Base-by-base conservation (phyloP, 2,113 vertebrate species). In the Sylvilagus bachmani region DNA sequence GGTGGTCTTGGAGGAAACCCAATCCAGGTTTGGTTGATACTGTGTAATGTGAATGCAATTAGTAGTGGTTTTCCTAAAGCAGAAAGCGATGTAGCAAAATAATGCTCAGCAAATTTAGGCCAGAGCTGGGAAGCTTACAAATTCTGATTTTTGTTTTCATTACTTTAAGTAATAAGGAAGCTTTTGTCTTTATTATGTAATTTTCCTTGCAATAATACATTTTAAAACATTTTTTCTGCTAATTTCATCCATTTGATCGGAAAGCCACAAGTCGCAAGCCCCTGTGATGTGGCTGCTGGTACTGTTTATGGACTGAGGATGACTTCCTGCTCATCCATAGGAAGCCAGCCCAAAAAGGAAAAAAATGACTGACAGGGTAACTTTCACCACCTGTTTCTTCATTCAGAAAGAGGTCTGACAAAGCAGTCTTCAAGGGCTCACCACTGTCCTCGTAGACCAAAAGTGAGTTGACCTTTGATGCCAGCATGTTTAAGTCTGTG, bases 1-100 rank as follows among this genome's bases (percentile, higher is more conserved):
- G 99, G 99, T 99, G 99, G 99, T 99, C 99, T 99, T 99, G 99
- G 98, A 99, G 97, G 85, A 98, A 96, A 95, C 98, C 98, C 98
- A 99, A 95, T 97, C 79, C 95, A 97, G 97, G 98, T 99, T 98
- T 98, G 98, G 96, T 98, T 98, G 98, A 98, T 99, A 98, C 98
- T 98, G 97, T 97, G 98, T 98, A 99, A 99, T 98, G 97, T 98
- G 99, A 99, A 99, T 99, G 98, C 98, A 99, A 99, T 99, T 99
- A 99, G 98, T 95, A 98, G 98, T 84, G 97, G 98, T 98, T 97
- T 98, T 94, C 86, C 97, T 96, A 81, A 97, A 80, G 85, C 81
- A 95, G 93, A 97, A 97, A 97, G 95, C 92, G 95, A 96, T 98
- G 97, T 96, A 97, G 94, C 86, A 97, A 98, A 98, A 96, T 85